Conservation (phyloP, 2,113 vertebrate genomes). For the Atractosteus spatula region DNA sequence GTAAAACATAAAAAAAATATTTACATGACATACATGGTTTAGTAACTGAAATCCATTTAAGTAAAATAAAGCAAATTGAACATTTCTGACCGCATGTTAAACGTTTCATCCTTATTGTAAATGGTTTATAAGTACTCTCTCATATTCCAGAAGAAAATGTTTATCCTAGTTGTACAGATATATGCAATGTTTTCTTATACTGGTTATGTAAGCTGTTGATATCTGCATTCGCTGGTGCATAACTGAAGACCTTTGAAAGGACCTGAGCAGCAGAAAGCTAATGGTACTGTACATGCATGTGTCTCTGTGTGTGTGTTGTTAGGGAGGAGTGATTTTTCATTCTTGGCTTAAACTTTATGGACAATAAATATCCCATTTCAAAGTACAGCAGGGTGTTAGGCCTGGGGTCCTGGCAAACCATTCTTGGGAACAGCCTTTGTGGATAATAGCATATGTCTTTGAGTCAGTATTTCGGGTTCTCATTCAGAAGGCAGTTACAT, state of each 20-base stretch:
- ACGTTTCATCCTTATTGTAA: too few species aligned
- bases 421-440: slow-evolving; percentile 39
- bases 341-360: slow-evolving; percentile 74
- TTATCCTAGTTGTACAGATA: too few species aligned
- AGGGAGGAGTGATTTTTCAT: slow-evolving; percentile 74
- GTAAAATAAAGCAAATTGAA: too few species aligned
- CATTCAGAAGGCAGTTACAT: neutral
- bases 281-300: slow-evolving; percentile 30
- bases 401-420: slow-evolving; percentile 67
- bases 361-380: slow-evolving; percentile 82
- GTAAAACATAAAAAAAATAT: too few species aligned
- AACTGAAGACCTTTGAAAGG: neutral
- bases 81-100: too few species aligned
- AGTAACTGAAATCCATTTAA: too few species aligned
- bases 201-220: too few species aligned
- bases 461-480: slow-evolving; percentile 14
- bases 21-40: too few species aligned
- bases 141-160: too few species aligned
- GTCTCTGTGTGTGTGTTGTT: slow-evolving; percentile 63
- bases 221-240: too few species aligned
- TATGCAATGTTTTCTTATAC: too few species aligned
- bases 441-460: slow-evolving; percentile 24
- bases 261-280: neutral
- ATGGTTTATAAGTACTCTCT: too few species aligned
- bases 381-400: slow-evolving; percentile 78